phyloP scores from a whole-genome alignment of 2,888 invertebrate genomes.

The Papilio protenor region DNA sequence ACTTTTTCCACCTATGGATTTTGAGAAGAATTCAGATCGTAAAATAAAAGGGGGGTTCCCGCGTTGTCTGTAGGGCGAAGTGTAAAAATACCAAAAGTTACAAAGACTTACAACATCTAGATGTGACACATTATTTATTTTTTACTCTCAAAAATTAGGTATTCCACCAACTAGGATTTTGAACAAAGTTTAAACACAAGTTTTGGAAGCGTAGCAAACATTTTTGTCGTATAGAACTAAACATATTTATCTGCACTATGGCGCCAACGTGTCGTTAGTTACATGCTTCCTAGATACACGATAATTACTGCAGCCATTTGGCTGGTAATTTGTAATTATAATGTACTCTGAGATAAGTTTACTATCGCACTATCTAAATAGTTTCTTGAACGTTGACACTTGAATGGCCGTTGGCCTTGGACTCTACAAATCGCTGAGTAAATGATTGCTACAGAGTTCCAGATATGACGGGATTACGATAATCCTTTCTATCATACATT shows the following conservation, averaged over 20 bases:
- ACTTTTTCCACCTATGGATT: slow-evolving; percentile 75
- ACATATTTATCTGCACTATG: slow-evolving; percentile 1
- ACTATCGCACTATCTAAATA: slow-evolving; percentile 7
- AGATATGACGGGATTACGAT: background rate
- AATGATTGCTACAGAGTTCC: background rate
- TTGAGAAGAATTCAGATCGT: slow-evolving; percentile 82
- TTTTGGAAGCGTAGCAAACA: background rate
- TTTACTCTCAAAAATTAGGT: background rate
- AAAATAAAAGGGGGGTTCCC: slow-evolving; percentile 76
- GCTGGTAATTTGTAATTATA: slow-evolving; percentile 18
- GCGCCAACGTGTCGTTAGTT: slow-evolving; percentile 28
- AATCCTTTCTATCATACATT: too few relatives aligned
- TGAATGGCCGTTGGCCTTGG: background rate
- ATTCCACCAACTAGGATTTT: background rate
- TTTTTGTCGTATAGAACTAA: background rate
- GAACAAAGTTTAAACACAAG: too few relatives aligned
- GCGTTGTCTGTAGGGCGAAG: slow-evolving; percentile 61
- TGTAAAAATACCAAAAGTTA: slow-evolving; percentile 60
- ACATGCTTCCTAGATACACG: slow-evolving; percentile 10
- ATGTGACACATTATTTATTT: slow-evolving; percentile 39
- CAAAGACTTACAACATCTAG: slow-evolving; percentile 47
- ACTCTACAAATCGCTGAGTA: background rate
- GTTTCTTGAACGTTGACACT: slow-evolving; percentile 9
- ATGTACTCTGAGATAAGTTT: slow-evolving; percentile 19
- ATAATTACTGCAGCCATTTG: slow-evolving; percentile 23